Percentiles rank a stretch among this genome's conserved stretches.
Conservation (phyloP, 2,113 vertebrate genomes). For the Podiceps cristatus region DNA sequence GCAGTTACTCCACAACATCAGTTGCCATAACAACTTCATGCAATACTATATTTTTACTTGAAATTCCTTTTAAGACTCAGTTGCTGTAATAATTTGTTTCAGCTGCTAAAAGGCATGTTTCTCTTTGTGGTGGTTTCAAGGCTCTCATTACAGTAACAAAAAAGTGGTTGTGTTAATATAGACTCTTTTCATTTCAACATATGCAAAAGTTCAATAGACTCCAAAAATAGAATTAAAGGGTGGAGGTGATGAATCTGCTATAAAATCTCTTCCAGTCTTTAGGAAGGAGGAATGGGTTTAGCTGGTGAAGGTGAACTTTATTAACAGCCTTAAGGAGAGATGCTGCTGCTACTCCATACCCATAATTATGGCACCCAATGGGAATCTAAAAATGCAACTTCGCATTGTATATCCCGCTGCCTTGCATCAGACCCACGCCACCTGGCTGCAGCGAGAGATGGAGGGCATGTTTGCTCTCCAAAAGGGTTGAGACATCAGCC, state of each 20-base stretch:
- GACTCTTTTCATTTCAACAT: conserved; percentile 69
- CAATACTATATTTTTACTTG: conserved; percentile 81
- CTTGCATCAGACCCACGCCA: not conserved
- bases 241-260: conserved; percentile 45
- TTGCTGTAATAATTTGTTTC: conserved; percentile 83
- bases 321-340: conserved; percentile 4
- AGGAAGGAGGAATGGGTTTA: conserved; percentile 30
- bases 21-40: conserved; percentile 84
- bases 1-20: conserved; percentile 82
- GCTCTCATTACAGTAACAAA: conserved; percentile 76
- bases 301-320: conserved; percentile 54
- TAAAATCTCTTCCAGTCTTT: conserved; percentile 31
- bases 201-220: conserved; percentile 57
- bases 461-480: not conserved
- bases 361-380: not conserved
- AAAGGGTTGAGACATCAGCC: not conserved
- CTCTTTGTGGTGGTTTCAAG: conserved; percentile 81
- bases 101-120: conserved; percentile 80
- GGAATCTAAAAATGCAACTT: not conserved
- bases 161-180: conserved; percentile 72
- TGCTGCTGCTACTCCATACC: not conserved
- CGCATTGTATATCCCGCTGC: not conserved
- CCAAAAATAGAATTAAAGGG: conserved; percentile 64
- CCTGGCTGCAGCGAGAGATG: not conserved
- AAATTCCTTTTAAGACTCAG: conserved; percentile 82